Conservation (phyloP, 2,797 vertebrate genomes). For the Odontamblyopus lacepedii region DNA sequence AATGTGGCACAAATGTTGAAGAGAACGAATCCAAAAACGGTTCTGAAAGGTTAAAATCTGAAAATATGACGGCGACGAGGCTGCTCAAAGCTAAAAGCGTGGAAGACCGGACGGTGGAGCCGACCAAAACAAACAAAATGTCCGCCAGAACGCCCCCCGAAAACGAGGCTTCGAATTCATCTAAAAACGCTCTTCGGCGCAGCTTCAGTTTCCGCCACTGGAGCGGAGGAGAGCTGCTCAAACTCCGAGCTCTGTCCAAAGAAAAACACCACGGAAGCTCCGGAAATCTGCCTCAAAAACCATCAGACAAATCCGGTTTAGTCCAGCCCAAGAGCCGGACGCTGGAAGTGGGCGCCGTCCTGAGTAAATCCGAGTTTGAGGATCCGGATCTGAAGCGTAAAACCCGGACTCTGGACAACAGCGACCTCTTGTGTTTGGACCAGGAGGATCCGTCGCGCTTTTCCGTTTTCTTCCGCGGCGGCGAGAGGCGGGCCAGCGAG, state of each 20-base stretch:
- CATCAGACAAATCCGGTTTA: background rate
- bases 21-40: background rate
- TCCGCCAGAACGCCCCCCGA: slow-evolving; percentile 21
- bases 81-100: slow-evolving; percentile 68
- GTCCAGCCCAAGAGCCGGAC: slow-evolving; percentile 77
- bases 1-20: background rate
- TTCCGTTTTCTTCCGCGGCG: slow-evolving; percentile 57
- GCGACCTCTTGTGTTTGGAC: slow-evolving; percentile 72
- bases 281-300: slow-evolving; percentile 64
- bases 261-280: slow-evolving; percentile 87
- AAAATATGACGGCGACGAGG: slow-evolving; percentile 41
- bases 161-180: slow-evolving; percentile 32
- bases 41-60: background rate
- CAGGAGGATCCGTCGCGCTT: slow-evolving; percentile 38
- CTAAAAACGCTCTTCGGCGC: slow-evolving; percentile 75
- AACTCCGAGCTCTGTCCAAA: slow-evolving; percentile 70
- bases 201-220: slow-evolving; percentile 92
- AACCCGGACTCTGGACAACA: slow-evolving; percentile 93
- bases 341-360: slow-evolving; percentile 82
- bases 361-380: slow-evolving; percentile 77
- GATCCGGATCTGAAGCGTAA: slow-evolving; percentile 80
- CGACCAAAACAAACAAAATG: slow-evolving; percentile 42
- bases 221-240: slow-evolving; percentile 77
- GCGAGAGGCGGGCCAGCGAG: slow-evolving; percentile 64
- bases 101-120: slow-evolving; percentile 49